Evolutionary conservation across 1,140 invertebrate genomes (phyloP).

Genomic region (Conus ventricosus): DNA sequence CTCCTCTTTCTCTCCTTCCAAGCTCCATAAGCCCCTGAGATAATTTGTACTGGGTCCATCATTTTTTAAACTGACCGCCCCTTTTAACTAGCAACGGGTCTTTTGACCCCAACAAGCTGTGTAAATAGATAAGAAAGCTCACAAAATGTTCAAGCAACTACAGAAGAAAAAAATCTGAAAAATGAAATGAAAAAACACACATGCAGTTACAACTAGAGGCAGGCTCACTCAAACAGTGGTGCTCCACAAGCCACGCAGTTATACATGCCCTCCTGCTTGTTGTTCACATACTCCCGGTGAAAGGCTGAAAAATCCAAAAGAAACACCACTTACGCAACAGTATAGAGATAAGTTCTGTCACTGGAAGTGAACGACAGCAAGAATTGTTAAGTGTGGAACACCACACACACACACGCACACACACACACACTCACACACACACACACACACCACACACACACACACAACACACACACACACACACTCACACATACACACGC

Average conservation of each 20-base stretch:
- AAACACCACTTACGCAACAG: slow-evolving; percentile 12
- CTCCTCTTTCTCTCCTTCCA: too few relatives aligned
- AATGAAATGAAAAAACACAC: background rate
- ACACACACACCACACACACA: background rate
- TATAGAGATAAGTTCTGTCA: background rate
- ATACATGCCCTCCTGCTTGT: slow-evolving; percentile 67
- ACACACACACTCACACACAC: background rate
- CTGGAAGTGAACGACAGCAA: too few relatives aligned
- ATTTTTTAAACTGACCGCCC: too few relatives aligned
- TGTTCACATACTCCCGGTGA: slow-evolving; percentile 66
- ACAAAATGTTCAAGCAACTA: too few relatives aligned
- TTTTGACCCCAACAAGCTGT: too few relatives aligned
- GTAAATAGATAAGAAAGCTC: too few relatives aligned
- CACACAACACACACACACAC: too few relatives aligned
- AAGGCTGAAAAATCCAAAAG: slow-evolving; percentile 61
- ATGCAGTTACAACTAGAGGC: background rate
- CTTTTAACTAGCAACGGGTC: too few relatives aligned
- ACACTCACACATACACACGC: too few relatives aligned
- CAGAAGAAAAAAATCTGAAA: background rate
- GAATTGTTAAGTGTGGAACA: too few relatives aligned
- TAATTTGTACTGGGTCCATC: too few relatives aligned
- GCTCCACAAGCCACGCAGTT: slow-evolving; percentile 68
- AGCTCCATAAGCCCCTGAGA: too few relatives aligned
- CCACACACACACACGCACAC: background rate
- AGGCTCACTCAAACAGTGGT: slow-evolving; percentile 64